Evolutionary conservation across 2,797 vertebrate genomes (phyloP).

Genomic region (Ispidina picta): DNA sequence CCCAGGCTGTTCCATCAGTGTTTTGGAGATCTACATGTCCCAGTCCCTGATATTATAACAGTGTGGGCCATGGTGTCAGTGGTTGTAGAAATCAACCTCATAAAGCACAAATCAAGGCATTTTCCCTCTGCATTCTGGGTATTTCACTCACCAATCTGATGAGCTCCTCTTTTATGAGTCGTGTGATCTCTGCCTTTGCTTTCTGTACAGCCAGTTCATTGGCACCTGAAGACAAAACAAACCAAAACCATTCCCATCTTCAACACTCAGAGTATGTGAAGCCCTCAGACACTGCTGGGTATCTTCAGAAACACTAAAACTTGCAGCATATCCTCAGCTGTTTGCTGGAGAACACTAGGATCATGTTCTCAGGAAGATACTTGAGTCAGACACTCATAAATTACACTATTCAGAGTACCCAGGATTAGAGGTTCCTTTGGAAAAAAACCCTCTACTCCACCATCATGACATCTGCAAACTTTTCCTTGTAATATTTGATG

Average conservation of each 20-base stretch:
- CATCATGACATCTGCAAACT: not conserved
- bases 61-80: not conserved
- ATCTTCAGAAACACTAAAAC: not conserved
- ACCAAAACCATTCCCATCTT: not conserved
- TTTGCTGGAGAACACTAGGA: not conserved
- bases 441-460: not conserved
- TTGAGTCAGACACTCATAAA: not conserved
- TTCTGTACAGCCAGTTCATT: slow-evolving; percentile 98
- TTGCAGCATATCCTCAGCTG: not conserved
- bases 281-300: not conserved
- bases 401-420: not conserved
- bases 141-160: slow-evolving; percentile 91
- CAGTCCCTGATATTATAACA: not conserved
- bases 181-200: slow-evolving; percentile 97
- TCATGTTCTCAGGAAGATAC: not conserved
- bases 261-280: not conserved
- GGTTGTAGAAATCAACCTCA: not conserved
- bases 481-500: not conserved
- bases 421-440: not conserved
- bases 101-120: not conserved
- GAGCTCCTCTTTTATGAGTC: slow-evolving; percentile 98
- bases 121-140: not conserved
- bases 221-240: slow-evolving; percentile 81
- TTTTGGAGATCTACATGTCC: not conserved
- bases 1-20: not conserved